Evolutionary conservation across 2,797 vertebrate genomes (phyloP), one percentile per base, ranked within the genome.

Genomic region (Clarias platycephalus): DNA sequence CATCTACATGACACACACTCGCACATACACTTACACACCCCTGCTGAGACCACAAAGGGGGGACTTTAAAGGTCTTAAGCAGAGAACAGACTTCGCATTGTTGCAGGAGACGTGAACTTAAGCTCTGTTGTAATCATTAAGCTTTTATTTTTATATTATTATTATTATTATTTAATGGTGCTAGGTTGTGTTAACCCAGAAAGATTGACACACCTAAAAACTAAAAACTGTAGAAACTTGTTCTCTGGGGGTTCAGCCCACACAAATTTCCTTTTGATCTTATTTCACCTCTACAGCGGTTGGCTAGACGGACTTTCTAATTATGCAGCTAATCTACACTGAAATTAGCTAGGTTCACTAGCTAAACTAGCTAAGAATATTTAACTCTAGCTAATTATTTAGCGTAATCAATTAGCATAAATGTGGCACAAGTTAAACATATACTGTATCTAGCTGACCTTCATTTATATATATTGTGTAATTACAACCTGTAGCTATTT

Each of bases 1-100:
- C 49, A 82, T 22, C 66, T 49, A 63, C 44, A 81, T 44, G 37
- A 28, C 60, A 24, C 82, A 83, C 79, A 88, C 40, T 68, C 37
- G 40, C 44, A 63, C n/a, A 26, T 63, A n/a, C 79, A 37, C 63
- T 16, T 34, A 37, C 31, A 68, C 2, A 76, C 78, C 57, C 85
- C 81, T 63, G 58, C 83, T 83, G 80, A 40, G 57, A 7, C 68
- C 15, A 78, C 37, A 40, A 75, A 24, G 28, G 34, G 20, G 37
- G 40, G 55, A 84, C 72, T 44, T 82, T 58, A 62, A 74, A 63
- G 16, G 68, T 26, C 24, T 44, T 44, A 71, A 22, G 37, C 15
- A 2, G 67, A 49, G 66, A 49, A 34, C 44, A 68, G 28, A 70
- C 44, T 9, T 16, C 1, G 12, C 24, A 64, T 60, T 83, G 34